Evolutionary conservation across 2,113 vertebrate genomes (phyloP).

Genomic region (Peromyscus californicus): DNA sequence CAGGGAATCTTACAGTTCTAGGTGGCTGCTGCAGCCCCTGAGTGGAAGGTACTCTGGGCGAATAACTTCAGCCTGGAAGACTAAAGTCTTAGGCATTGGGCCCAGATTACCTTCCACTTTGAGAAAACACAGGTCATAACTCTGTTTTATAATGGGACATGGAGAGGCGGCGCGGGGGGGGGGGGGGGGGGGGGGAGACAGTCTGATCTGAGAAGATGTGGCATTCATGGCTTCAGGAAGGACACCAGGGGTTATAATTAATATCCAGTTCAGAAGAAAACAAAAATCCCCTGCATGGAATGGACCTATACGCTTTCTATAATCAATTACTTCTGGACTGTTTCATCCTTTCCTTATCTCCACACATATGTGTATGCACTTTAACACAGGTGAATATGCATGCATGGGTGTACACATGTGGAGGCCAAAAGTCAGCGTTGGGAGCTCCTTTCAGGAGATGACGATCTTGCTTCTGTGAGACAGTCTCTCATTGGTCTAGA

Average conservation of each 20-base stretch:
- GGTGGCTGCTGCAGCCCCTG: background rate
- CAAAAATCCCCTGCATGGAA: background rate
- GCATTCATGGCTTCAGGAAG: background rate
- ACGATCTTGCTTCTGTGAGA: background rate
- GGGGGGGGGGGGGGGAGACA: background rate
- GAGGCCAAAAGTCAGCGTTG: background rate
- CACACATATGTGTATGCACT: background rate
- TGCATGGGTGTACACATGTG: background rate
- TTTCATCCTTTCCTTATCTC: background rate
- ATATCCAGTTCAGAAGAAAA: background rate
- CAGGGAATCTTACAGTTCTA: background rate
- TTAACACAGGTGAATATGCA: background rate
- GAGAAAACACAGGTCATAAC: background rate
- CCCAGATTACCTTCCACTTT: background rate
- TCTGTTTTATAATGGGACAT: background rate
- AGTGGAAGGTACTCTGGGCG: background rate
- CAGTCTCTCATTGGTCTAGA: background rate
- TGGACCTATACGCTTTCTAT: background rate
- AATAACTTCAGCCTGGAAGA: background rate
- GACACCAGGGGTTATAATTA: background rate
- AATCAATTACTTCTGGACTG: background rate
- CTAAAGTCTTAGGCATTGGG: background rate
- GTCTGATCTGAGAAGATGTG: background rate
- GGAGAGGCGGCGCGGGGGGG: no score
- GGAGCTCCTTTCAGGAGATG: background rate